A percentile compares a stretch with the other conserved stretches of the same genome.
These are phyloP conservation scores for Carcharodon carcharias DNA, from an alignment of 2,797 vertebrate species.

Conservation along the genomic window DNA sequence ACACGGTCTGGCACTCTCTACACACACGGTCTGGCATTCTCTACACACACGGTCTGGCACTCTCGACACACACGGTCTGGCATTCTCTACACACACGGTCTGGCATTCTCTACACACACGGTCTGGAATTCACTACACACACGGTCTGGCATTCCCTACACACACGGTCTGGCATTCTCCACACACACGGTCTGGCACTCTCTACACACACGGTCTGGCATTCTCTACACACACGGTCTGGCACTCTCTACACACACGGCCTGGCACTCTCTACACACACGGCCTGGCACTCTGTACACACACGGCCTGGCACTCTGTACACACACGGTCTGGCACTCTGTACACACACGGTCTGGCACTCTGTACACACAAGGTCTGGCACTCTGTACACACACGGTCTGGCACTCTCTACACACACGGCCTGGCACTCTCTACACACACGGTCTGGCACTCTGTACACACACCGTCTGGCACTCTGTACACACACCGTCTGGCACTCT, in stretches of 20 bases:
- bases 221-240: background rate
- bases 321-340: background rate
- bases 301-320: no score
- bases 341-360: background rate
- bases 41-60: no score
- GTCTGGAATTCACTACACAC: background rate
- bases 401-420: background rate
- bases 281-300: background rate
- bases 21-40: background rate
- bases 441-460: background rate
- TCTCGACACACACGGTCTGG: no score
- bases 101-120: no score
- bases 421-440: no score
- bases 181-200: no score
- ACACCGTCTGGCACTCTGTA: background rate
- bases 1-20: no score
- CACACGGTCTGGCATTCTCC: background rate
- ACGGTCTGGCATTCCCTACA: no score
- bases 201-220: no score
- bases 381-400: no score
- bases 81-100: background rate
- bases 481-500: no score
- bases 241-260: background rate
- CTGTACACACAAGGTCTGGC: background rate
- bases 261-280: no score